Base-by-base conservation (phyloP, 2,113 vertebrate genomes). In the Bufo bufo region DNA sequence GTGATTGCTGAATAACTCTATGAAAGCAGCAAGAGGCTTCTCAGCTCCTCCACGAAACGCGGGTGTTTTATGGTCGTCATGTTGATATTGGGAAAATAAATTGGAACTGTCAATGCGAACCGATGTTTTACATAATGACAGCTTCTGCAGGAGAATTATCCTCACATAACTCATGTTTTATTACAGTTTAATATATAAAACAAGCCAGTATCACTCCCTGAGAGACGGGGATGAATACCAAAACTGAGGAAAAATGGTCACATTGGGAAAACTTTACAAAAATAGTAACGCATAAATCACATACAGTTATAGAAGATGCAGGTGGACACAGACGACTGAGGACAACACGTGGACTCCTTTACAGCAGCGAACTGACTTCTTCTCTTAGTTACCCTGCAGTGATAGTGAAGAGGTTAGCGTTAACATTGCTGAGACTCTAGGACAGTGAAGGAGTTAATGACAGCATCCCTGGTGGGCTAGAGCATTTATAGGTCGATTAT, bases 31-130 rank as follows among this genome's bases (percentile, higher is more conserved):
- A 5, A 23, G 85, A 79, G 2, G 19, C n/a, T 79, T 45, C 49
- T 33, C 33, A 49, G 66, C 82, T 54, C 23, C 65, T 17, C 50
- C 65, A 6, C 17, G 16, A 20, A 23, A 17, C 6, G 19, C 61
- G 61, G 4, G 19, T 61, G 50, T 85, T 77, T 85, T 85, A 85
- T 63, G 17, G 43, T 59, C 56, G 17, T 56, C 72, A 61, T 77
- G 84, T 85, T 85, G 84, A 85, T 85, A 77, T 77, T 50, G 56
- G 45, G 49, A 77, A 77, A 77, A 85, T 85, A 85, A 85, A 85
- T 85, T 61, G 43, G 33, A 59, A 23, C 69, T 63, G 54, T 77
- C 72, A 77, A 77, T 47, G 74, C 47, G 12, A 63, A 50, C 33
- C 72, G 14, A 85, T 47, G 71, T 75, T 74, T 85, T 74, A 74